Percentiles rank a stretch among this genome's conserved stretches.
These are phyloP conservation scores for Lota lota DNA, from an alignment of 2,113 vertebrate genomes.

Conservation along the genomic window DNA sequence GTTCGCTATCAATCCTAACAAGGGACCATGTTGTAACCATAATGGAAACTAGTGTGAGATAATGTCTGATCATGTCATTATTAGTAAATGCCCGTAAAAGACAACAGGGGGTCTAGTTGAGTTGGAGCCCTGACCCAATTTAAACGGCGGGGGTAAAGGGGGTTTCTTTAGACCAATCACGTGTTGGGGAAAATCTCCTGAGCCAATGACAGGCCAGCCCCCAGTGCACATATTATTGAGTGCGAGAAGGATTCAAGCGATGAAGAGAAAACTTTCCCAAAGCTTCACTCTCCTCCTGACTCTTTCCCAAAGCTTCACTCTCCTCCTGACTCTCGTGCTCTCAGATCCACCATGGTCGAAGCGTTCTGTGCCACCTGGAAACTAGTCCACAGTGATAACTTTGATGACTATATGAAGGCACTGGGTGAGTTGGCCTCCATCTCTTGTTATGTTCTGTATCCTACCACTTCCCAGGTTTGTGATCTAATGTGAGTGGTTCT, in stretches of 20 bases:
- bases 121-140: conserved; percentile 22
- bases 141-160: background rate
- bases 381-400: conserved; percentile 88
- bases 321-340: conserved; percentile 37
- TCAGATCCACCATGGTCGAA: conserved; percentile 81
- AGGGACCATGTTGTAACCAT: too few relatives aligned
- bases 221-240: conserved; percentile 53
- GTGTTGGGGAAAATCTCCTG: conserved; percentile 42
- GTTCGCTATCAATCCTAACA: too few relatives aligned
- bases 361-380: conserved; percentile 94
- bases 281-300: conserved; percentile 23
- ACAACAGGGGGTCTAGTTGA: background rate
- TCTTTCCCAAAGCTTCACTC: background rate
- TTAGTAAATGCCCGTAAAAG: too few relatives aligned
- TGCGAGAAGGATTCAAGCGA: conserved; percentile 27
- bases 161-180: conserved; percentile 43
- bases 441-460: too few relatives aligned
- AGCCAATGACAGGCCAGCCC: conserved; percentile 50
- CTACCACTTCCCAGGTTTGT: too few relatives aligned
- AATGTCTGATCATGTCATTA: too few relatives aligned
- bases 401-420: conserved; percentile 92
- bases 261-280: conserved; percentile 16
- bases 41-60: background rate
- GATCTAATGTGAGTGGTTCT: too few relatives aligned
- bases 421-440: conserved; percentile 77